These are phyloP conservation scores for Brachionichthys hirsutus DNA, from an alignment of 2,113 vertebrate genomes.

Conservation along the genomic window DNA sequence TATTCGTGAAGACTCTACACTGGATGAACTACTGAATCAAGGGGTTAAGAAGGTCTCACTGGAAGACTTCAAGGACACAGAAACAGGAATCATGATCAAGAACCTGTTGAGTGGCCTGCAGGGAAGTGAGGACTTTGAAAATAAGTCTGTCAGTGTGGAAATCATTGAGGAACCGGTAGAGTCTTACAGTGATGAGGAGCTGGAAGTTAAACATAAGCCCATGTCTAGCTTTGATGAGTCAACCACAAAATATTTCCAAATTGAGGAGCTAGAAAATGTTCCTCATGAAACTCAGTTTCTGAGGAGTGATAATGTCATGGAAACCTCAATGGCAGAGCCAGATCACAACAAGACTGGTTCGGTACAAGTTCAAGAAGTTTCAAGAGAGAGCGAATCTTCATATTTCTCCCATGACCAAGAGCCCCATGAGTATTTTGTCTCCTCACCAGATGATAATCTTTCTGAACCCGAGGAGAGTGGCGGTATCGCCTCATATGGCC, in stretches of 20 bases:
- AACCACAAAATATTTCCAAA: constrained; percentile 82
- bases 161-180: constrained; percentile 87
- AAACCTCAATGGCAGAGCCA: neutral
- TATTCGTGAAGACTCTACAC: constrained; percentile 72
- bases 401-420: constrained; percentile 77
- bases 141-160: constrained; percentile 85
- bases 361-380: constrained; percentile 61
- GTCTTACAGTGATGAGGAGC: constrained; percentile 67
- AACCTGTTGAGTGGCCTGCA: constrained; percentile 82
- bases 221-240: constrained; percentile 51
- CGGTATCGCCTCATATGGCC: constrained; percentile 84
- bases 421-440: constrained; percentile 88
- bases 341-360: constrained; percentile 56
- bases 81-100: constrained; percentile 82
- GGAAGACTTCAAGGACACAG: constrained; percentile 76
- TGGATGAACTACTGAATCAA: constrained; percentile 77
- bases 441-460: constrained; percentile 88
- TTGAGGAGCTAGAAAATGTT: constrained; percentile 86
- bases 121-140: constrained; percentile 68
- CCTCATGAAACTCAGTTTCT: constrained; percentile 50
- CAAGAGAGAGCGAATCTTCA: constrained; percentile 57
- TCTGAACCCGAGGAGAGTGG: constrained; percentile 72
- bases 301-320: constrained; percentile 39
- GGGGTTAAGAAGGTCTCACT: constrained; percentile 77
- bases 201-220: constrained; percentile 65